Evolutionary conservation across 2,113 vertebrate genomes (phyloP).

Genomic region (Trogon melanurus): DNA sequence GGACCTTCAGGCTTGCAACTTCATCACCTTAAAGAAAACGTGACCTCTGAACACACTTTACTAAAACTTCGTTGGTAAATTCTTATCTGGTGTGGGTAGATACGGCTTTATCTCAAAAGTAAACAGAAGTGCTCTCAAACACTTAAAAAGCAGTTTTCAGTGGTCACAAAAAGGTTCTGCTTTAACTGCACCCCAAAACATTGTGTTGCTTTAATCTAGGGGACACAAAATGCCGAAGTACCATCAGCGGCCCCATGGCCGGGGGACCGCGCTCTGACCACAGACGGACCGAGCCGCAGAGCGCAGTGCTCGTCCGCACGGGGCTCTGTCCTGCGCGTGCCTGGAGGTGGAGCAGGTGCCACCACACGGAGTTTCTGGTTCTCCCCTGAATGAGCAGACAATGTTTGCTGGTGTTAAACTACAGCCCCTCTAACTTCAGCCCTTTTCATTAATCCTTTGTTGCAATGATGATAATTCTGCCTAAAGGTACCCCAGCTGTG

Average conservation of each 20-base stretch:
- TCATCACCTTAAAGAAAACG: background rate
- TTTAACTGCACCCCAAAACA: background rate
- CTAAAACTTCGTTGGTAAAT: background rate
- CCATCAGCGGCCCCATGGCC: background rate
- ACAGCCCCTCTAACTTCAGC: background rate
- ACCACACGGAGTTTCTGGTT: background rate
- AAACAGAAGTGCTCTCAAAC: background rate
- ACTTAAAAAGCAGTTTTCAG: background rate
- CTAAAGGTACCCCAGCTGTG: background rate
- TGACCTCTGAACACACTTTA: background rate
- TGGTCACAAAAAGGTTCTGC: background rate
- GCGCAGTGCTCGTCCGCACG: too few relatives aligned
- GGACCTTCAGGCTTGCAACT: background rate
- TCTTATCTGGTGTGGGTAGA: background rate
- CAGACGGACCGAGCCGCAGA: background rate
- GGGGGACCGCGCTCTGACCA: background rate
- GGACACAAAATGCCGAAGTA: background rate
- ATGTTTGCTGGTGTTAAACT: background rate
- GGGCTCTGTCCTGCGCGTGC: too few relatives aligned
- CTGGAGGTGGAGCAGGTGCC: too few relatives aligned
- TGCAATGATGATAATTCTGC: background rate
- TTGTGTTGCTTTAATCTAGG: background rate
- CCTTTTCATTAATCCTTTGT: background rate
- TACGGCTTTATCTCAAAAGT: background rate
- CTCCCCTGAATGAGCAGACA: background rate